These are phyloP conservation scores for Spodoptera littoralis DNA, from an alignment of 2,888 invertebrate species.

Conservation along the genomic window DNA sequence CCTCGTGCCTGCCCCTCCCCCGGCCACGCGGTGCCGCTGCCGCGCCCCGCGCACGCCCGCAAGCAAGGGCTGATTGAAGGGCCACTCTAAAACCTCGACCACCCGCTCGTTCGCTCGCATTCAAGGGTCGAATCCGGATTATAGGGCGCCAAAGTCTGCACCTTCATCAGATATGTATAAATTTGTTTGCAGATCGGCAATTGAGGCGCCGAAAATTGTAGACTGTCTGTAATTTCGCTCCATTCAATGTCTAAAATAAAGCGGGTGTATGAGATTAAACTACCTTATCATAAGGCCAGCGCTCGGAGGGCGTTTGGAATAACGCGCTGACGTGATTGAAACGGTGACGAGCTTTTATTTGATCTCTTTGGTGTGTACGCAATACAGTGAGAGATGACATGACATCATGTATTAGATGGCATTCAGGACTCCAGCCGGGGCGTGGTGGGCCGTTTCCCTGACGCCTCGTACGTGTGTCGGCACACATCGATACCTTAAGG, in stretches of 20 bases:
- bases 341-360: slow-evolving; percentile 18
- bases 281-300: slow-evolving; percentile 56
- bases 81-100: slow-evolving; percentile 88
- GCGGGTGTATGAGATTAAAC: slow-evolving; percentile 64
- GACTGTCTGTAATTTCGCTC: slow-evolving; percentile 76
- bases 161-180: slow-evolving; percentile 87
- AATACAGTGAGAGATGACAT: slow-evolving; percentile 12
- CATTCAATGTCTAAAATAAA: slow-evolving; percentile 71
- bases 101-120: slow-evolving; percentile 87
- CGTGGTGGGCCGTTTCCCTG: slow-evolving; percentile 28
- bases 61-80: slow-evolving; percentile 88
- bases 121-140: slow-evolving; percentile 88
- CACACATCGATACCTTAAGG: slow-evolving; percentile 81
- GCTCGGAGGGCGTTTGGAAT: slow-evolving; percentile 37
- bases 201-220: slow-evolving; percentile 82
- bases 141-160: slow-evolving; percentile 87
- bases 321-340: slow-evolving; percentile 41
- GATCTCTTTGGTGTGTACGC: slow-evolving; percentile 10
- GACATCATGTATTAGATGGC: slow-evolving; percentile 16
- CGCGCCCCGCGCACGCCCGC: slow-evolving; percentile 73
- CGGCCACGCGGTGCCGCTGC: slow-evolving; percentile 58
- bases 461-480: slow-evolving; percentile 32
- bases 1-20: slow-evolving; percentile 72
- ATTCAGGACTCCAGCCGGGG: slow-evolving; percentile 22
- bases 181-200: slow-evolving; percentile 80